Base-by-base conservation (phyloP, 2,113 vertebrate species). In the Chrysochloris asiatica region DNA sequence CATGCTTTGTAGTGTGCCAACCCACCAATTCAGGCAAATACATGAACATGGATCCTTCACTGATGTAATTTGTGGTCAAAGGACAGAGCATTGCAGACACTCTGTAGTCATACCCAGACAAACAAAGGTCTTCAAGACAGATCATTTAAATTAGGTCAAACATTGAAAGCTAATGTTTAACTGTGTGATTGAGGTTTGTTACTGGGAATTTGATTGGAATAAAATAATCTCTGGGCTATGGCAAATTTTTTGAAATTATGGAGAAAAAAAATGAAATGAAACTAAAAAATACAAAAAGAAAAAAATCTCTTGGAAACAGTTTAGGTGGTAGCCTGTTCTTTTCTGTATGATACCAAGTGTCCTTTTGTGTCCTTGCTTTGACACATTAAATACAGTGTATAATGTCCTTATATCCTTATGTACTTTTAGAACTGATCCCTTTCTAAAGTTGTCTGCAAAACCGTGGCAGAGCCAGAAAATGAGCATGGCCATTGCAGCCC, bases 11-110 rank as follows among this genome's bases (percentile, higher is more conserved):
- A 4, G 67, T 24, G 6, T 52, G 90, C 85, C 94, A 95, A 92
- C 48, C 94, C 93, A 83, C 93, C 71, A 0, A 52, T 19, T 77
- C 50, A 90, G 61, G 26, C 56, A 72, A 82, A 43, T 61, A 79
- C 52, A 16, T 4, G 61, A 87, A 63, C 0, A 0, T n/a, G 33
- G 16, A 36, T 45, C 8, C 28, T 0, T 47, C 41, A 43, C 81
- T 71, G 88, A 82, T 86, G 89, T 56, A 45, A 91, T 84, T 50
- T 82, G 69, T 92, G 92, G 95, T 59, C 33, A 33, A 6, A 50
- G 56, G 78, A 73, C 12, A 6, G 59, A 59, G 56, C 45, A 1
- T 9, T 47, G 21, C 22, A 17, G 48, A 61, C 26, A 80, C 36
- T 14, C 45, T 6, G 2, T 1, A 61, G 65, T 61, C 65, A 45